Evolutionary conservation across 1,140 invertebrate genomes (phyloP), one percentile per base, ranked within the genome.

Genomic region (Lepidurus apus): DNA sequence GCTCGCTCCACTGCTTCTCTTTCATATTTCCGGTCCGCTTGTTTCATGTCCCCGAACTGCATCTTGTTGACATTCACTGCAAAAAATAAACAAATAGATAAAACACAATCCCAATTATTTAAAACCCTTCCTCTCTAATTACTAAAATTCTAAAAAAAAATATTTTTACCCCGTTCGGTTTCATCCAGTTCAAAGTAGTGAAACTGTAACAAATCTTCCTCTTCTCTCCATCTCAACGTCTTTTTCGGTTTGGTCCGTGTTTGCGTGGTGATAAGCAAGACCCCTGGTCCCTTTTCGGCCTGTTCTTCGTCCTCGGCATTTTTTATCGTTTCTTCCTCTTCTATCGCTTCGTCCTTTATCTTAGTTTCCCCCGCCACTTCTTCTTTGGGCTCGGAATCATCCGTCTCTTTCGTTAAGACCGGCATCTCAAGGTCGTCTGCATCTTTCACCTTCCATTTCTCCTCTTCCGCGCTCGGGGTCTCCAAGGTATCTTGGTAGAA

Each of bases 401-500:
- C 73, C 43, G 73, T 79, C 78, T 85, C 84, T 75, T 81, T 82
- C 45, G 76, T 82, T 34, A 83, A 82, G 79, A 85, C 84, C 77
- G 82, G 26, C 77, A 80, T 82, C 11, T 83, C 81, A 76, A 77
- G 80, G 75, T 17, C 79, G 7, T 84, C 83, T 42, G 84, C 83
- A 17, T 76, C 80, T 79, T 80, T 74, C 34, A 43, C 43, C 79
- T 81, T 78, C 76, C 79, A 85, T n/a, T 86, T 84, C 42, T 86
- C 86, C 5, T 86, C 84, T 74, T 87, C 84, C 76, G 82, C 85
- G 21, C 83, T 81, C 26, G 81, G 80, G 45, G 89, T 90, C 82
- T 93, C 91, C 77, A 95, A 85, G 0, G 95, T 97, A 81, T 97
- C 95, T 87, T 95, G 93, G 86, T 97, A 97, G 85, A 97, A 97